Evolutionary conservation across 2,888 invertebrate species (phyloP).

Genomic region (Phoronis australis): DNA sequence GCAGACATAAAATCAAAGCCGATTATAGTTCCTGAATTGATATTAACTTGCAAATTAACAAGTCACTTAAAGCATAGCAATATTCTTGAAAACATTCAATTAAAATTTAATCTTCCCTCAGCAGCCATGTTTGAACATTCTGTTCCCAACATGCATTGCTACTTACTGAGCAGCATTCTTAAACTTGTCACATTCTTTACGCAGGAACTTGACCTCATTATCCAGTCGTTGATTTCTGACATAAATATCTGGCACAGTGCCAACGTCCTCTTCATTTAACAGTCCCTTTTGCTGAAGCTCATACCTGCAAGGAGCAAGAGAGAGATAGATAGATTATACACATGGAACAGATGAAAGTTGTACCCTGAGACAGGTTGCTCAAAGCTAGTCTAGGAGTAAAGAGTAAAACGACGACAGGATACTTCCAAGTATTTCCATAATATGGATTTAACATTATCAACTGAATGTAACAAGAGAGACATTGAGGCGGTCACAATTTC

Average conservation of each 20-base stretch:
- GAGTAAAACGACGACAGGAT: too few species aligned
- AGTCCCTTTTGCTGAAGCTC: constrained; percentile 48
- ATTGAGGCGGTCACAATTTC: background rate
- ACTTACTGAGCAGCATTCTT: constrained; percentile 48
- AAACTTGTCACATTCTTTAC: constrained; percentile 43
- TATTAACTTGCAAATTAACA: too few species aligned
- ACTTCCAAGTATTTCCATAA: too few species aligned
- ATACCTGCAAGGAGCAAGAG: constrained; percentile 34
- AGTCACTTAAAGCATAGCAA: too few species aligned
- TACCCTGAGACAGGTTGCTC: too few species aligned
- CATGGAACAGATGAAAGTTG: too few species aligned
- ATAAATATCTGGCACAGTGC: constrained; percentile 49
- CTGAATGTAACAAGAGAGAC: too few species aligned
- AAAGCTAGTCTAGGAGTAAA: too few species aligned
- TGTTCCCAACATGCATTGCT: background rate
- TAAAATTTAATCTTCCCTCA: background rate
- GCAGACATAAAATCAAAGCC: too few species aligned
- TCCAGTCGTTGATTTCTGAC: constrained; percentile 44
- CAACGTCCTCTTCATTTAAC: constrained; percentile 40
- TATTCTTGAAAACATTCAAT: background rate
- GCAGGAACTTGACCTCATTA: constrained; percentile 43
- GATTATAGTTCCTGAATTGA: too few species aligned
- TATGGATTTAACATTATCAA: too few species aligned
- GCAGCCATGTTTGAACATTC: background rate
- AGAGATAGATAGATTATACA: too few species aligned